These are phyloP conservation scores for Ischnura elegans DNA, from an alignment of 2,888 invertebrate genomes.

Conservation along the genomic window DNA sequence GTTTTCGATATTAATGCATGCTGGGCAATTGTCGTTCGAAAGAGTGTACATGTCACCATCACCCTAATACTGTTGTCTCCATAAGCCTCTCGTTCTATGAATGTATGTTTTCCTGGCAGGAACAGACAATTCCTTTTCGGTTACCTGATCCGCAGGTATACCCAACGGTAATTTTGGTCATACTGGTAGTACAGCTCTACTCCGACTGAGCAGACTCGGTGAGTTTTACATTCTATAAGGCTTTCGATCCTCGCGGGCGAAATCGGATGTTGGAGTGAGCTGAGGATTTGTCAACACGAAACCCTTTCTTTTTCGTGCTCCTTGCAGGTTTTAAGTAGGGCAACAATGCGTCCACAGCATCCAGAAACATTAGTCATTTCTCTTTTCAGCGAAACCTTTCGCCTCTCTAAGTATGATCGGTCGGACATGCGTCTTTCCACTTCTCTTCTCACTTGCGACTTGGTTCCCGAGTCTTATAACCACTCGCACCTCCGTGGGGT, in stretches of 20 bases:
- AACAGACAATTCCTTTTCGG: too few relatives aligned
- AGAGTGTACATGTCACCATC: too few relatives aligned
- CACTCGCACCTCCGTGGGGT: neutral
- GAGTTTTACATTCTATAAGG: neutral
- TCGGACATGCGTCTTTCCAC: neutral
- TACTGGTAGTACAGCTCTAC: neutral
- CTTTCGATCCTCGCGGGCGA: neutral
- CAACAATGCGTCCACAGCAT: neutral
- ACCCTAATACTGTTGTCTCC: too few relatives aligned
- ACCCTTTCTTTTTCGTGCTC: conserved; percentile 22
- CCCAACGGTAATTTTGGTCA: neutral
- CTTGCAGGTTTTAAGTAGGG: neutral
- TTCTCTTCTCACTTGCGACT: too few relatives aligned
- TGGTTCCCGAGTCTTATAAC: neutral
- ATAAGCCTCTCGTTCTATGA: too few relatives aligned
- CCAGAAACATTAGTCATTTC: neutral
- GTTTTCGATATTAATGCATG: too few relatives aligned
- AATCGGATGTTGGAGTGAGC: neutral
- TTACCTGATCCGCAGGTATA: too few relatives aligned
- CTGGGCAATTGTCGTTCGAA: too few relatives aligned
- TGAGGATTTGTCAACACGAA: neutral
- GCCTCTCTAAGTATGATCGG: neutral
- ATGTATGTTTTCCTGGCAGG: too few relatives aligned
- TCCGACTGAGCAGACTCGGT: neutral
- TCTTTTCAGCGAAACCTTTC: neutral